Evolutionary conservation across 2,888 invertebrate species (phyloP), one percentile per base, ranked within the genome.

Genomic region (Drosophila anomelani): DNA sequence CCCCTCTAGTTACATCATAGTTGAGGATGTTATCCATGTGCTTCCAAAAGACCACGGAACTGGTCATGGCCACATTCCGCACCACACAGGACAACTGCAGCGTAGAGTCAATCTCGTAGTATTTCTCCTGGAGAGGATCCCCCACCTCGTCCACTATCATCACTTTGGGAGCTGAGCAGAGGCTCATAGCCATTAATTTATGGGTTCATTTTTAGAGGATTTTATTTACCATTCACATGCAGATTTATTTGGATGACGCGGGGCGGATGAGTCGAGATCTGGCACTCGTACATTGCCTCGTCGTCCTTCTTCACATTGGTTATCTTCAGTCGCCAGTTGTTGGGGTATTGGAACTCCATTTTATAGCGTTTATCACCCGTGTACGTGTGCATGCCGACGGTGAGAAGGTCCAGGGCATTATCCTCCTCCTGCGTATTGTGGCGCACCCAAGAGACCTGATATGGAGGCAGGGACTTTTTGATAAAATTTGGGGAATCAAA

Each of bases 361-460:
- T 93, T 92, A 56, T 93, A 95, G 92, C 95, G 94, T 43, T 93
- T 92, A 90, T 95, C 95, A 38, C 95, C 94, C 26, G 95, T 95
- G 78, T 95, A 95, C 13, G 95, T 95, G 66, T 94, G 94, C 78
- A 94, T 93, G 44, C 95, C 95, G 53, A 95, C 94, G 3, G 96
- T 96, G 13, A 96, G 92, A 58, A 96, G 91, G 88, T 95, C 95
- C 81, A 95, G 93, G 77, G 94, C 94, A 85, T 95, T 94, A 73
- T 94, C 94, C 74, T 94, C 94, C 60, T 86, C 91, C 62, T 89
- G 90, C 23, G 94, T 93, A 68, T 94, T 94, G 81, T 94, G 93
- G 38, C 95, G 93, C 63, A 95, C 94, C 96, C 96, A 96, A 29
- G 95, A 95, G 68, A 96, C 95, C 95, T 96, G 13, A n/a, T 23